Evolutionary conservation across 2,113 vertebrate genomes (phyloP).

Genomic region (Melierax canorus): DNA sequence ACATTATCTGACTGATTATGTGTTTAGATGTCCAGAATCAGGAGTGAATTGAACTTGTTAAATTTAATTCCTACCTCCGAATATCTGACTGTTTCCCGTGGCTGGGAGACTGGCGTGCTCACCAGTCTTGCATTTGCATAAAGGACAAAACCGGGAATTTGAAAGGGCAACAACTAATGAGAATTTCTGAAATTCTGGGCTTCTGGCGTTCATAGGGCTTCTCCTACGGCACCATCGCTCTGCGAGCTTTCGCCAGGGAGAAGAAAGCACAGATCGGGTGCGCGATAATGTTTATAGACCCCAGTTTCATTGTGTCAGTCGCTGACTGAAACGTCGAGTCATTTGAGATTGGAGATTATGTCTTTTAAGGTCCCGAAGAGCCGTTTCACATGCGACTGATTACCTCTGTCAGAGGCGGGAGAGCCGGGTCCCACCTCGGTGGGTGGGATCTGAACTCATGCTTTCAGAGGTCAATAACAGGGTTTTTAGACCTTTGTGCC

Average conservation of each 20-base stretch:
- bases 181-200: conserved; percentile 37
- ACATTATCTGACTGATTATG: conserved; percentile 66
- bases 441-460: conserved; percentile 76
- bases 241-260: background rate
- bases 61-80: conserved; percentile 61
- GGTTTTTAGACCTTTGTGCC: conserved; percentile 72
- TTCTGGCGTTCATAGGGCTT: background rate
- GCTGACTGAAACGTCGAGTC: background rate
- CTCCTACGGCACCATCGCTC: background rate
- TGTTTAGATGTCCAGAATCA: conserved; percentile 68
- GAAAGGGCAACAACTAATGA: conserved; percentile 41
- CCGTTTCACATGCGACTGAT: conserved; percentile 78
- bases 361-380: conserved; percentile 70
- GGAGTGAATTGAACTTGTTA: conserved; percentile 66
- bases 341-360: conserved; percentile 53
- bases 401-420: conserved; percentile 75
- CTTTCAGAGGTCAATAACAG: conserved; percentile 73
- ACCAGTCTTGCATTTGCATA: conserved; percentile 1
- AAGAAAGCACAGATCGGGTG: background rate
- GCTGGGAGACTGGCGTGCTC: background rate
- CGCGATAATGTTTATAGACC: conserved; percentile 15
- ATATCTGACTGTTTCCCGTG: background rate
- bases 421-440: conserved; percentile 68
- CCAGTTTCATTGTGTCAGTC: background rate
- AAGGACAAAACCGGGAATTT: conserved; percentile 35